These are phyloP conservation scores for Drosophila demipolita DNA, from an alignment of 2,888 invertebrate genomes.

Conservation along the genomic window DNA sequence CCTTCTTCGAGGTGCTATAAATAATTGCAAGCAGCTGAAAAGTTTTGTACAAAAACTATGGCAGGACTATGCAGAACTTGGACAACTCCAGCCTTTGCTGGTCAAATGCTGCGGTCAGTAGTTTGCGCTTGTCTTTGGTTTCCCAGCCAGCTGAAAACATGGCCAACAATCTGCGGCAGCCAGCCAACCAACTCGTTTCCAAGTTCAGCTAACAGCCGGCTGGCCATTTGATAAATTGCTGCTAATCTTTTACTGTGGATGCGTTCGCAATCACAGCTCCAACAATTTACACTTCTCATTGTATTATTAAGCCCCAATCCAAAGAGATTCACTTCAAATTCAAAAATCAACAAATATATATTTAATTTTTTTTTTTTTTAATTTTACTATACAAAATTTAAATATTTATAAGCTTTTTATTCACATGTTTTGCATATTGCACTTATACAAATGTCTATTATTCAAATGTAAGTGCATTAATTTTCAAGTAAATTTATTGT, in stretches of 20 bases:
- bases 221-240: conserved; percentile 54
- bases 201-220: conserved; percentile 7
- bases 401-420: background rate
- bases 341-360: conserved; percentile 13
- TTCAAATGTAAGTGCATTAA: background rate
- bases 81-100: conserved; percentile 29
- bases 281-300: conserved; percentile 4
- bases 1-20: conserved; percentile 68
- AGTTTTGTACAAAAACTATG: conserved; percentile 59
- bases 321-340: background rate
- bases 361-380: background rate
- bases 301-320: background rate
- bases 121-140: conserved; percentile 53
- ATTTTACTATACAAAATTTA: background rate
- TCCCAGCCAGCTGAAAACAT: conserved; percentile 45
- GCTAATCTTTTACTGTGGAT: conserved; percentile 51
- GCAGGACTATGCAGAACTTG: conserved; percentile 55
- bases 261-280: conserved; percentile 21
- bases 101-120: conserved; percentile 55
- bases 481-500: background rate
- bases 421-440: background rate
- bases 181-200: conserved; percentile 15
- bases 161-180: conserved; percentile 59
- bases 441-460: background rate
- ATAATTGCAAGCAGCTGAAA: conserved; percentile 73